Evolutionary conservation across 1,140 invertebrate genomes (phyloP), one percentile per base, ranked within the genome.

Genomic region (Hypothenemus hampei): DNA sequence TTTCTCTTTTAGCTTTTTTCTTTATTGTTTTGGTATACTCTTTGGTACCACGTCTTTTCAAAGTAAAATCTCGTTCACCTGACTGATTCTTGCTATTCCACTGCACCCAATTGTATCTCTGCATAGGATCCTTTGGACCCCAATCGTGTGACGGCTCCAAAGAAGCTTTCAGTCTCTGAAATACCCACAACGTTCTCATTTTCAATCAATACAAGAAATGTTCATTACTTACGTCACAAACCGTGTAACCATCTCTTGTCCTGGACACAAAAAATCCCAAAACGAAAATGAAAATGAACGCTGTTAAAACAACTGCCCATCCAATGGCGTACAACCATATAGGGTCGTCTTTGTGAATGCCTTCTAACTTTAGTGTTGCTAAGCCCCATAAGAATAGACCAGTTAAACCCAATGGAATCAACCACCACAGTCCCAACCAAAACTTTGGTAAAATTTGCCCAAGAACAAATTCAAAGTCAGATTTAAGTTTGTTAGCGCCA

Each of bases 121-220:
- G 73, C 50, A 81, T 80, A 8, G 80, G 79, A 57, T 82, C 80
- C 8, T 76, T 73, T 10, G 79, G 79, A 8, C 80, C 80, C 80
- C 80, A 82, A 48, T 81, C 78, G 4, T 78, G 69, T 0, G 79
- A 77, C 13, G 78, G 78, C 62, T 73, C 75, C 37, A 80, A 71
- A 13, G 79, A 76, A 36, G 76, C 75, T 64, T 73, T 71, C 33
- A 81, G 65, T 72, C 80, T 81, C 80, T 82, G 68, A 11, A 57
- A 53, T 31, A 24, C 0, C 46, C 13, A 21, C 23, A 44, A 43
- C 8, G 11, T 19, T 18, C 8, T n/a, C 10, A 3, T 39, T 39
- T 39, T 10, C 10, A 8, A 16, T 18, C 10, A n/a, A n/a, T n/a
- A 19, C 1, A 45, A 26, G 7, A 13, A 50, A 20, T n/a, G n/a